Evolutionary conservation across 2,888 invertebrate genomes (phyloP).

Genomic region (Brachyptera risi): DNA sequence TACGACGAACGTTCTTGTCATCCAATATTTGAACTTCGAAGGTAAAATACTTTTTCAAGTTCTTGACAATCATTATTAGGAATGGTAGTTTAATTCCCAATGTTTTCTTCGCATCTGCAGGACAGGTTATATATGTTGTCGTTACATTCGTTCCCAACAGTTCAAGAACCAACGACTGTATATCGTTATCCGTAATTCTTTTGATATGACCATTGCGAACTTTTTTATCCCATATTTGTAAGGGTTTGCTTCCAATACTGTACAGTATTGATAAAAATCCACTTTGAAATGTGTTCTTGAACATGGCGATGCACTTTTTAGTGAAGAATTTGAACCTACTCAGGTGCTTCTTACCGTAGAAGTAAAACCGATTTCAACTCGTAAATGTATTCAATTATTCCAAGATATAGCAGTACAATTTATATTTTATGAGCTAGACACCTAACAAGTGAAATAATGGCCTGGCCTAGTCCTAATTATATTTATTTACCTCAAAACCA

Average conservation of each 20-base stretch:
- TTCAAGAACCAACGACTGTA: slow-evolving; percentile 92
- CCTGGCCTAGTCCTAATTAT: too few relatives aligned
- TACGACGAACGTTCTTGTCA: slow-evolving; percentile 87
- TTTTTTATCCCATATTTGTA: slow-evolving; percentile 49
- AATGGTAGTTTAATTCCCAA: slow-evolving; percentile 93
- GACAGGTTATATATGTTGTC: slow-evolving; percentile 91
- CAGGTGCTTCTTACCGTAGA: too few relatives aligned
- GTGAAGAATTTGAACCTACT: too few relatives aligned
- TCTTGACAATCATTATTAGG: slow-evolving; percentile 93
- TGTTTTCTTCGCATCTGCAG: slow-evolving; percentile 80
- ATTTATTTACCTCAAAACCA: too few relatives aligned
- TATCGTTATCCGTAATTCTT: slow-evolving; percentile 90
- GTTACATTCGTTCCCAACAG: slow-evolving; percentile 94
- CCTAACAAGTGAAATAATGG: too few relatives aligned
- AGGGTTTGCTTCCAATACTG: slow-evolving; percentile 33
- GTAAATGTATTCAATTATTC: too few relatives aligned
- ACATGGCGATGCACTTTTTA: too few relatives aligned
- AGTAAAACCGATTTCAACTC: too few relatives aligned
- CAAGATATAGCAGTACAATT: too few relatives aligned
- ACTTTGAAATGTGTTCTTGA: slow-evolving; percentile 33
- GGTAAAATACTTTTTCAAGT: slow-evolving; percentile 96
- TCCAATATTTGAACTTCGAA: slow-evolving; percentile 87
- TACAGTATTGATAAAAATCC: slow-evolving; percentile 32
- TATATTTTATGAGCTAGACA: too few relatives aligned
- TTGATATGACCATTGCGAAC: slow-evolving; percentile 90